These are phyloP conservation scores for Coccyzus lansbergi DNA, from an alignment of 2,797 vertebrate genomes.

Conservation along the genomic window DNA sequence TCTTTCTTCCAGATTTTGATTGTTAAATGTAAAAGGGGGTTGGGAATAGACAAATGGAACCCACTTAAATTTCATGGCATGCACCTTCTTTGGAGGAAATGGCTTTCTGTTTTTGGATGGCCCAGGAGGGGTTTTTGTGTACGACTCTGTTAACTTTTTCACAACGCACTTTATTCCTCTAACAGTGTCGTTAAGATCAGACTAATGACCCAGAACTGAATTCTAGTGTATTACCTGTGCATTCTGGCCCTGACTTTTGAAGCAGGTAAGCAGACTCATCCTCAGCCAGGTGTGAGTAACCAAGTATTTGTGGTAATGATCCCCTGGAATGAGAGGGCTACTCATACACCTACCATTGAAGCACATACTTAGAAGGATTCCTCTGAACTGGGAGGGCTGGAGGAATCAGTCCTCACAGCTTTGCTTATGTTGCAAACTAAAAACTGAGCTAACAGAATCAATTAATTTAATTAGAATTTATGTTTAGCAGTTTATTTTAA, in stretches of 20 bases:
- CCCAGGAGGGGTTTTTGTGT: neutral
- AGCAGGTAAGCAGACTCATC: neutral
- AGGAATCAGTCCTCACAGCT: neutral
- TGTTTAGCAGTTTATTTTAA: neutral
- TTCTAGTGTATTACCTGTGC: neutral
- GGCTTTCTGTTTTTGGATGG: neutral
- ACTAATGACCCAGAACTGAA: neutral
- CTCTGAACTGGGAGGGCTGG: neutral
- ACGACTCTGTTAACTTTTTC: neutral
- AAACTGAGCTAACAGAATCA: neutral
- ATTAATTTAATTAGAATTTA: neutral
- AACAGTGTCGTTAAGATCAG: neutral
- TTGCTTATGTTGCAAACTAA: neutral
- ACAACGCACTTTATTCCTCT: neutral
- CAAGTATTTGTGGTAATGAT: neutral
- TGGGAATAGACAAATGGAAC: conserved; percentile 8
- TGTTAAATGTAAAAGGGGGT: conserved; percentile 35
- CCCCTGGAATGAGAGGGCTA: neutral
- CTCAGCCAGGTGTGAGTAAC: neutral
- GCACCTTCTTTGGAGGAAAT: neutral
- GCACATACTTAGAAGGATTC: neutral
- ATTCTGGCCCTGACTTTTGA: neutral
- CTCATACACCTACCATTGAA: neutral
- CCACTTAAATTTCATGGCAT: conserved; percentile 26
- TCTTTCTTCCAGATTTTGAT: conserved; percentile 19